Base-by-base conservation (phyloP, 2,113 vertebrate genomes). In the Gambusia holbrooki region DNA sequence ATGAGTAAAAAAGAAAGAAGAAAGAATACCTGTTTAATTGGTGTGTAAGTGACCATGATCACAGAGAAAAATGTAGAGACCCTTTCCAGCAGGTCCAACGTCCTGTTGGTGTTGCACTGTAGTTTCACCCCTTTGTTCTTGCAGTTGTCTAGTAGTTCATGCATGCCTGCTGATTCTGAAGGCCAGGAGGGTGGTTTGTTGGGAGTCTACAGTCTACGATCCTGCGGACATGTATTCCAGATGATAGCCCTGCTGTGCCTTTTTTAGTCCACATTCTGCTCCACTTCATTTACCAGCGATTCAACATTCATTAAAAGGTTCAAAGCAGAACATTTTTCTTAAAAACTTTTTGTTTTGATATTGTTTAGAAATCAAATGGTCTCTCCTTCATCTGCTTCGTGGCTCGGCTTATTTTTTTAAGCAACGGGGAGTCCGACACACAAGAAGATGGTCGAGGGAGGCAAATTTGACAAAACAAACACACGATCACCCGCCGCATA, bases 381-480 rank as follows among this genome's bases (percentile, higher is more conserved):
- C 14, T 48, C 14, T 48, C 14, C 17, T 48, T 19, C 17, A 19
- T 48, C 17, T 48, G 17, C 45, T 19, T 48, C 5, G 25, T 58
- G 17, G 8, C 22, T 58, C 25, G 28, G 12, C 15, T 62, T 62
- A 84, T 91, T 90, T 87, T 68, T 69, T 7, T 25, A 8, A n/a
- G 84, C 75, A 80, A 82, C 76, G 73, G 76, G 62, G 45, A 87
- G 79, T 70, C 64, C 62, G 75, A 84, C 73, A 90, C 90, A 84
- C 77, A 75, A 74, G 32, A 58, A 48, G 45, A 19, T 14, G 17
- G 45, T 48, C 17, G 45, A 48, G 45, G 14, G 45, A 48, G 45
- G 45, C 45, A 48, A 48, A 48, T 48, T 48, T 48, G 45, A 77
- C 72, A 63, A 42, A 81, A 71, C 63, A 62, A 63, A 69, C 42